phyloP scores from a whole-genome alignment of 2,888 invertebrate genomes.

The Allacma fusca region DNA sequence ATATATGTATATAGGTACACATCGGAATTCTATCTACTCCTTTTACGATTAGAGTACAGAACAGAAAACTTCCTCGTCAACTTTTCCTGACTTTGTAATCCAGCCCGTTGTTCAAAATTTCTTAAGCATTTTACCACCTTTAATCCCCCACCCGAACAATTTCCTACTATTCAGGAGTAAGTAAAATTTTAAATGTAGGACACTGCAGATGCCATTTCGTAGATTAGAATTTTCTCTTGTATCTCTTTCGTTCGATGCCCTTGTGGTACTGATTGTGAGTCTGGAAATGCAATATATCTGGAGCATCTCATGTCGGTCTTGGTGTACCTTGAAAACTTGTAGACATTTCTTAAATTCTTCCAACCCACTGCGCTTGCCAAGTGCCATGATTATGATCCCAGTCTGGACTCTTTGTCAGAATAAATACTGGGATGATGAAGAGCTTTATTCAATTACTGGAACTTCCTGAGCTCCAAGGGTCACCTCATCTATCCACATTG shows the following conservation, averaged over 20 bases:
- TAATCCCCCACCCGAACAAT: not conserved
- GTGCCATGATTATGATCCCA: not conserved
- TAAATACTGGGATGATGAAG: slow-evolving; percentile 7
- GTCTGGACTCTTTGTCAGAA: not conserved
- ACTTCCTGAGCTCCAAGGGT: not conserved
- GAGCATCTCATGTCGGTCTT: too few relatives aligned
- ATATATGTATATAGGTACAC: too few relatives aligned
- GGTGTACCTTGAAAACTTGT: too few relatives aligned
- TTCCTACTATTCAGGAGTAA: not conserved
- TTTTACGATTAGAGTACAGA: slow-evolving; percentile 15
- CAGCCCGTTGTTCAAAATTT: not conserved
- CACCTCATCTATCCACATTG: not conserved
- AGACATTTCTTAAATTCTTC: too few relatives aligned
- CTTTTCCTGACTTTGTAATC: not conserved
- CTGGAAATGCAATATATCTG: too few relatives aligned
- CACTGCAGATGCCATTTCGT: not conserved
- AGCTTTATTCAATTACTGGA: not conserved
- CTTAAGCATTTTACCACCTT: not conserved
- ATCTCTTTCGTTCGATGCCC: too few relatives aligned
- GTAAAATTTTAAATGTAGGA: not conserved
- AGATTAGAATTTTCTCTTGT: not conserved
- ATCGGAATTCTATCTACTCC: not conserved
- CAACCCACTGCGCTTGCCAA: not conserved
- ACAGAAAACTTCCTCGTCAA: not conserved
- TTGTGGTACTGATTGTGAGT: too few relatives aligned